Conservation (phyloP, 2,888 invertebrate species). For the Epinotia demarniana region DNA sequence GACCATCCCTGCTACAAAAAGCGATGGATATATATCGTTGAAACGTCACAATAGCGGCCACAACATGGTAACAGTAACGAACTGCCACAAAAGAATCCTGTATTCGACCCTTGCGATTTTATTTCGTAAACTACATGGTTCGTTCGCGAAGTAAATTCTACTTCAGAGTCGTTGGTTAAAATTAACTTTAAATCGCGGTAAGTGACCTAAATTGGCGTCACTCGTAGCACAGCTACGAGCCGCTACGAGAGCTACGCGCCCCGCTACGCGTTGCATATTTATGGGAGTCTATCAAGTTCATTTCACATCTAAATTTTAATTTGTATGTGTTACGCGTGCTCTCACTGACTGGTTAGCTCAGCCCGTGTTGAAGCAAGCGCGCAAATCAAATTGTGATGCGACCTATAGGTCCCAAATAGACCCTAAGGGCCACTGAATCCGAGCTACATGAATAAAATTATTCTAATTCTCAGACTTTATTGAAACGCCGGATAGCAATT, state of each 20-base stretch:
- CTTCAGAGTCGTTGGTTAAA: slow-evolving; percentile 10
- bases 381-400: not conserved
- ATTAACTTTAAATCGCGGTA: slow-evolving; percentile 26
- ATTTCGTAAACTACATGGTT: not conserved
- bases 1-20: too few relatives aligned
- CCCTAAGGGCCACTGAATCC: not conserved
- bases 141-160: not conserved
- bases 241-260: not conserved
- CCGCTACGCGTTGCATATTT: slow-evolving; percentile 20
- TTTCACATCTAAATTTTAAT: not conserved
- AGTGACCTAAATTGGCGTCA: slow-evolving; percentile 32
- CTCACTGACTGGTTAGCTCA: too few relatives aligned
- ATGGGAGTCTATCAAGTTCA: not conserved
- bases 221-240: slow-evolving; percentile 14
- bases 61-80: too few relatives aligned
- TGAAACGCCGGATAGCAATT: slow-evolving; percentile 14
- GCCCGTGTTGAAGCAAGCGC: not conserved
- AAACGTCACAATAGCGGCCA: too few relatives aligned
- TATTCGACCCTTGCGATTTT: too few relatives aligned
- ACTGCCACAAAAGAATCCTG: too few relatives aligned
- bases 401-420: not conserved
- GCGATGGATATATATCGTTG: too few relatives aligned
- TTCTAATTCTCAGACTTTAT: slow-evolving; percentile 15
- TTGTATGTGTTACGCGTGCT: too few relatives aligned
- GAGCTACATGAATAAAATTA: slow-evolving; percentile 28